Evolutionary conservation across 2,113 vertebrate species (phyloP).

Genomic region (Dipodomys spectabilis): DNA sequence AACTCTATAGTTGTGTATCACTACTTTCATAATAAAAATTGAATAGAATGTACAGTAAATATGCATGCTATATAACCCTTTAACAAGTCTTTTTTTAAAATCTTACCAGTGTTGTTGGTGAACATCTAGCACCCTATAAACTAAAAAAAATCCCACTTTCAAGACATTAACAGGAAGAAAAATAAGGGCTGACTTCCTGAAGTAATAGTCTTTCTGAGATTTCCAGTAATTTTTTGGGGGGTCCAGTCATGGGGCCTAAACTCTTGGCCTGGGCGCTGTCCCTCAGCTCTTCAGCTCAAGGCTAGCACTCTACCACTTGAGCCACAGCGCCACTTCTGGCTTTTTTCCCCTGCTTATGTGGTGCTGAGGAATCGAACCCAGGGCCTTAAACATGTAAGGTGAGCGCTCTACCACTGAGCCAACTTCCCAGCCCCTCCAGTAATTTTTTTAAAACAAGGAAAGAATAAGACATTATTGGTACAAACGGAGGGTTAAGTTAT

Average conservation of each 20-base stretch:
- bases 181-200: not conserved
- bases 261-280: too few species aligned
- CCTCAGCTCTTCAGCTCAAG: too few species aligned
- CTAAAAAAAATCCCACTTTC: not conserved
- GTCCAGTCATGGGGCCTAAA: too few species aligned
- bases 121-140: not conserved
- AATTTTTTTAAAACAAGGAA: not conserved
- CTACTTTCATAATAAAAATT: constrained; percentile 23
- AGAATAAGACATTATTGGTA: not conserved
- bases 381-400: too few species aligned
- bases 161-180: not conserved
- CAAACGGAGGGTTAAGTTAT: not conserved
- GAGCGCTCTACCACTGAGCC: too few species aligned
- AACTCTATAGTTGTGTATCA: not conserved
- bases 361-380: too few species aligned
- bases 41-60: not conserved
- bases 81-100: not conserved
- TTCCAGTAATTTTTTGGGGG: not conserved
- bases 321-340: too few species aligned
- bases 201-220: not conserved
- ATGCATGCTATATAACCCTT: not conserved
- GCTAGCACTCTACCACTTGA: too few species aligned
- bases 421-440: too few species aligned
- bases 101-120: not conserved
- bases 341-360: too few species aligned